Evolutionary conservation across 2,113 vertebrate species (phyloP), one percentile per base, ranked within the genome.

Genomic region (Rhodinocichla rosea): DNA sequence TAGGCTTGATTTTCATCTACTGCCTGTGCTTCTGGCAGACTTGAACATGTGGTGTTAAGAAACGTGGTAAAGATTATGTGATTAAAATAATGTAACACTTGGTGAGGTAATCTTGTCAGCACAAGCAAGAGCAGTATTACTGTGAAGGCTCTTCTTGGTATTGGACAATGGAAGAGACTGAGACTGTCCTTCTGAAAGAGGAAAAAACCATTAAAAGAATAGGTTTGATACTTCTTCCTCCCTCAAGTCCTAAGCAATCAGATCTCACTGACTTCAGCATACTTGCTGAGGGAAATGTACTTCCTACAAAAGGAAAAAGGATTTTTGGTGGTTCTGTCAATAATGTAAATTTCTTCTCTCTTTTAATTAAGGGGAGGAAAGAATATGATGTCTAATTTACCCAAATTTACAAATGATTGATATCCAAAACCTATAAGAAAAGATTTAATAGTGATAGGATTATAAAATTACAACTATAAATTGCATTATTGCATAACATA

Each of bases 281-380:
- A 28, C 15, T 59, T 70, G 9, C n/a, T 56, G 45, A 42, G 69
- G 79, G 44, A 77, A 73, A 23, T 71, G 10, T 55, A n/a, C 53
- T 77, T 73, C n/a, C 24, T 69, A 40, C 3, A 26, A 45, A 86
- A 92, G 7, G 17, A 82, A 90, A 81, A 74, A 16, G 2, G 0
- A 9, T 8, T 63, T 47, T 37, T 64, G 4, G 49, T 63, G 15
- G 7, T 90, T 89, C 42, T 86, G 32, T 70, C 49, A 80, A 50
- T 77, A 87, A 63, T 2, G 1, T 44, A 92, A 75, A 73, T 55
- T 82, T 93, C 24, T 81, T 91, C 64, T 73, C 55, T 67, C 15
- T 78, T 93, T 89, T 88, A 95, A 93, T 92, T 92, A 90, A 88
- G 10, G 53, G 82, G 68, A 94, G 17, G 71, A 95, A 92, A 92